Conservation (phyloP, 2,113 vertebrate genomes). For the Sinocyclocheilus grahami region DNA sequence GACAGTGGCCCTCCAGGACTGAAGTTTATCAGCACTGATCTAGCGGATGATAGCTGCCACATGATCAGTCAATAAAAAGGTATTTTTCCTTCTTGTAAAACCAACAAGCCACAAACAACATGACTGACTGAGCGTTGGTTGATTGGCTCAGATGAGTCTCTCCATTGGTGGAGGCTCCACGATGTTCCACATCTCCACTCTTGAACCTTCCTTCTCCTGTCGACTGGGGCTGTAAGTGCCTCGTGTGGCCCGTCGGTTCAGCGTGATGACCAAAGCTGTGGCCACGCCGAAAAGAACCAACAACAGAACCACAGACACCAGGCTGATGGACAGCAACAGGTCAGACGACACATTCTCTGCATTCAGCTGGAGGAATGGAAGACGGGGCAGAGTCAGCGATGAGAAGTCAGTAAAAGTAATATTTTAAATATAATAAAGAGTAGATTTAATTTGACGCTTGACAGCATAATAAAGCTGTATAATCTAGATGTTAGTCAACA, state of each 20-base stretch:
- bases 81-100: neutral
- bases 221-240: slow-evolving; percentile 90
- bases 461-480: neutral
- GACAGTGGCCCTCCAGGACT: too few relatives aligned
- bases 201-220: slow-evolving; percentile 90
- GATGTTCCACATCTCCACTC: slow-evolving; percentile 90
- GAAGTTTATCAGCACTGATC: too few relatives aligned
- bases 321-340: slow-evolving; percentile 76
- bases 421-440: neutral
- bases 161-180: slow-evolving; percentile 81
- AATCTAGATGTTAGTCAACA: neutral
- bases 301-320: slow-evolving; percentile 75
- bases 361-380: slow-evolving; percentile 75
- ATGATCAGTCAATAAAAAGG: neutral
- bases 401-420: neutral
- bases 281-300: slow-evolving; percentile 75
- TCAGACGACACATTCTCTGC: slow-evolving; percentile 71
- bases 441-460: neutral
- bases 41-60: slow-evolving; percentile 11
- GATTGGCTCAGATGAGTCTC: slow-evolving; percentile 82
- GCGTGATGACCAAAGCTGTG: slow-evolving; percentile 69
- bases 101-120: neutral
- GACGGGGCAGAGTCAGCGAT: neutral
- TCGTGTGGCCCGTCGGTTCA: slow-evolving; percentile 82
- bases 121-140: neutral